Conservation (phyloP, 1,140 invertebrate genomes). For the Chrysoperla carnea region DNA sequence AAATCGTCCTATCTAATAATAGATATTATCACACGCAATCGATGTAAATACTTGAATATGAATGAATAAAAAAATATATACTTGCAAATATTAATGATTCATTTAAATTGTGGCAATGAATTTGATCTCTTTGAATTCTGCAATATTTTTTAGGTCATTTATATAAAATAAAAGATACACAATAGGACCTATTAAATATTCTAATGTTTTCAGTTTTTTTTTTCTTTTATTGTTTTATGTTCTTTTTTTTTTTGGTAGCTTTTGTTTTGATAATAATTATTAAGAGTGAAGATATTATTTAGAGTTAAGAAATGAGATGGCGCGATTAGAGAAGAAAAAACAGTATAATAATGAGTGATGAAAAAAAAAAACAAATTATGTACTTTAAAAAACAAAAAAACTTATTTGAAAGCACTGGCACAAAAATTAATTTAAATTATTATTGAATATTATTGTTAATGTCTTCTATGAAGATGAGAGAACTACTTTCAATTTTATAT, state of each 20-base stretch:
- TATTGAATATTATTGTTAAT: constrained; percentile 35
- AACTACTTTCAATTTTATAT: background rate
- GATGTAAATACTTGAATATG: constrained; percentile 10
- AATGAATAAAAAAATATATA: constrained; percentile 8
- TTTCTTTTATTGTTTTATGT: constrained; percentile 17
- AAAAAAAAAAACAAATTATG: too few species aligned
- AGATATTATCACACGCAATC: too few species aligned
- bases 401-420: constrained; percentile 17
- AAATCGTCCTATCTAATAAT: too few species aligned
- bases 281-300: constrained; percentile 28
- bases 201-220: constrained; percentile 30
- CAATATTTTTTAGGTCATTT: constrained; percentile 17
- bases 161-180: constrained; percentile 2
- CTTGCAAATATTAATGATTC: constrained; percentile 17
- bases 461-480: constrained; percentile 38
- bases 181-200: background rate
- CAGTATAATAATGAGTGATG: too few species aligned
- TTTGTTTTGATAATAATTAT: constrained; percentile 29
- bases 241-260: constrained; percentile 21
- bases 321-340: constrained; percentile 21
- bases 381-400: too few species aligned
- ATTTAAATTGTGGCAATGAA: constrained; percentile 49
- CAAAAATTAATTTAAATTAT: constrained; percentile 8
- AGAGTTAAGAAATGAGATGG: constrained; percentile 29
- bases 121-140: constrained; percentile 45